Base-by-base conservation (phyloP, 2,113 vertebrate genomes). In the Saccopteryx leptura region DNA sequence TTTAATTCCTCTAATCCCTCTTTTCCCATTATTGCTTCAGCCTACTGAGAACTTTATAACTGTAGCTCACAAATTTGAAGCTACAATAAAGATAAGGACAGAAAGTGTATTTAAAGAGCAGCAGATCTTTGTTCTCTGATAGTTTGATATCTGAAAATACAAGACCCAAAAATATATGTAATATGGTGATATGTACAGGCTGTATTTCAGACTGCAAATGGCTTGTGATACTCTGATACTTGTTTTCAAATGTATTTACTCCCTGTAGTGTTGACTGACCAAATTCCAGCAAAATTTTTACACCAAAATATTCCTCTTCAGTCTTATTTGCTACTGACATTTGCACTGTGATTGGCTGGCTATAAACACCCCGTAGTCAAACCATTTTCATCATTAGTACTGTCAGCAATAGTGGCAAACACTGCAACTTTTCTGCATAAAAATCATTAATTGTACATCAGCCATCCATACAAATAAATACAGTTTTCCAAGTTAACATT, bases 361-460 rank as follows among this genome's bases (percentile, higher is more conserved):
- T 97, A 2, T 54, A 95, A 88, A 9, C 68, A 96, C 97, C 96
- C 97, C 85, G 90, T 92, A 97, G 78, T 92, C 96, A 68, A 91
- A 93, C 60, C 63, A 39, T 97, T 96, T 92, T 95, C 63, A 61
- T 95, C 94, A 95, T 97, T 95, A 76, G 97, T 85, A 96, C 93
- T 96, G 98, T 96, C 97, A 98, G 97, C 96, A 97, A 96, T 98
- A 98, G 96, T 98, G 98, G 97, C 98, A 98, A 98, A 97, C 97
- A 96, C 95, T 98, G 89, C 92, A 94, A 66, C 58, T 89, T 95
- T 93, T 81, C 91, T 95, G 90, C 69, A 72, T 79, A 95, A 88
- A 92, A 95, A 89, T 33, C 93, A 95, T 95, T 96, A 95, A 91
- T 79, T 96, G 63, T 71, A 95, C 56, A 94, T 33, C 56, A 72